Conservation (phyloP, 2,888 invertebrate genomes). For the Macaria notata region DNA sequence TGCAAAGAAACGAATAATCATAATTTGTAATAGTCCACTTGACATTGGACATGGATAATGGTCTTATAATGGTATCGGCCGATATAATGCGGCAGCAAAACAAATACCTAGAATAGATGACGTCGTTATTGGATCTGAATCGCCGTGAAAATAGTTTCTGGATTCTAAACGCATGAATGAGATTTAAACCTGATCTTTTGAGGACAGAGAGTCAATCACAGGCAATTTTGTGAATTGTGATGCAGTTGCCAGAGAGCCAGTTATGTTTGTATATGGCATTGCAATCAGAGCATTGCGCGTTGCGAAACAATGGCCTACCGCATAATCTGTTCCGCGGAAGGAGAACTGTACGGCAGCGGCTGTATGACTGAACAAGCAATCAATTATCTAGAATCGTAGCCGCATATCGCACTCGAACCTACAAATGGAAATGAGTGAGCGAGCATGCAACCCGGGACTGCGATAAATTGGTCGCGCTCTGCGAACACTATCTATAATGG, state of each 20-base stretch:
- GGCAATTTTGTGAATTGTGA: slow-evolving; percentile 34
- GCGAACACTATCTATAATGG: slow-evolving; percentile 4
- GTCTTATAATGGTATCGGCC: slow-evolving; percentile 21
- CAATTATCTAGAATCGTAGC: slow-evolving; percentile 35
- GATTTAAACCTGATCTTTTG: slow-evolving; percentile 8
- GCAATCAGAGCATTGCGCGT: slow-evolving; percentile 77
- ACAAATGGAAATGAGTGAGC: slow-evolving; percentile 18
- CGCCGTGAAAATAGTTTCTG: slow-evolving; percentile 14
- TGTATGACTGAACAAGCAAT: slow-evolving; percentile 21
- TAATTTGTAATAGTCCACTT: slow-evolving; percentile 45
- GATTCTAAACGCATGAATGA: slow-evolving; percentile 14
- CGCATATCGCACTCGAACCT: slow-evolving; percentile 11
- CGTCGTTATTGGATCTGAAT: slow-evolving; percentile 17
- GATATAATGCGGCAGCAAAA: slow-evolving; percentile 15
- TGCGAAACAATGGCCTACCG: slow-evolving; percentile 71
- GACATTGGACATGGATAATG: slow-evolving; percentile 51
- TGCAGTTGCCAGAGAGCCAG: slow-evolving; percentile 55
- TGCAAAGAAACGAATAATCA: slow-evolving; percentile 48
- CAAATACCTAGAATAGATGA: slow-evolving; percentile 22
- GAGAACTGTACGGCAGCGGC: slow-evolving; percentile 43
- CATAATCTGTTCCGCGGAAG: slow-evolving; percentile 68
- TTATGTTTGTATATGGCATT: slow-evolving; percentile 59
- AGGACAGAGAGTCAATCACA: neutral
- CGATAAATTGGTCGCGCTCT: slow-evolving; percentile 15
- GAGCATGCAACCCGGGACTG: slow-evolving; percentile 12